Base-by-base conservation (phyloP, 2,113 vertebrate genomes). In the Serinus canaria region DNA sequence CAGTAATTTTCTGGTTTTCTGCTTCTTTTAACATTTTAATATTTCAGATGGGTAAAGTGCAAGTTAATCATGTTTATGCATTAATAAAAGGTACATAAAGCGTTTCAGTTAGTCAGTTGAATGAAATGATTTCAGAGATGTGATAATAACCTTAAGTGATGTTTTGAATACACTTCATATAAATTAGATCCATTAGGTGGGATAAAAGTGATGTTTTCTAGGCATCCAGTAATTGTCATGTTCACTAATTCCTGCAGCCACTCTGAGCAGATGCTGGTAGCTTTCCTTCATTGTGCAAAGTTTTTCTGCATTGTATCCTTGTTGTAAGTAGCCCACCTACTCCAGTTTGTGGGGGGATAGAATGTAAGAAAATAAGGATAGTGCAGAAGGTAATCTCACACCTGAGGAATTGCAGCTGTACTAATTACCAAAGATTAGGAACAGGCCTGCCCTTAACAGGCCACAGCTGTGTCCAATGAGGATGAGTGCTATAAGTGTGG, bases 51-150 rank as follows among this genome's bases (percentile, higher is more conserved):
- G 60, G 60, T 95, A 78, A 95, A 96, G 92, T 95, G 85, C 76
- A 94, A 93, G 90, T 95, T 96, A 95, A 93, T 96, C 76, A 87
- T 94, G 90, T 96, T 97, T 95, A 90, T 94, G 88, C 90, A 90
- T 92, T 96, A 90, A 95, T 96, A 86, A 94, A 96, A 96, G 83
- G 79, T 93, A 64, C 92, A 90, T 96, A 87, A 97, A 95, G 19
- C 0, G 31, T 93, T 94, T 90, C 83, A 41, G 83, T 88, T 94
- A 90, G 89, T 96, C 85, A 80, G 82, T 52, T 90, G 73, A 95
- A 93, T 77, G 47, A 90, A 97, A 94, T 97, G 0, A 92, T 95
- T 94, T 95, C 43, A 64, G 94, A 95, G 72, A 88, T 86, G 76
- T 56, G 60, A 46, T 95, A 97, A 96, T 94, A 96, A 92, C 82